Evolutionary conservation across 2,888 invertebrate genomes (phyloP), one percentile per base, ranked within the genome.

Genomic region (Andrena hattorfiana): DNA sequence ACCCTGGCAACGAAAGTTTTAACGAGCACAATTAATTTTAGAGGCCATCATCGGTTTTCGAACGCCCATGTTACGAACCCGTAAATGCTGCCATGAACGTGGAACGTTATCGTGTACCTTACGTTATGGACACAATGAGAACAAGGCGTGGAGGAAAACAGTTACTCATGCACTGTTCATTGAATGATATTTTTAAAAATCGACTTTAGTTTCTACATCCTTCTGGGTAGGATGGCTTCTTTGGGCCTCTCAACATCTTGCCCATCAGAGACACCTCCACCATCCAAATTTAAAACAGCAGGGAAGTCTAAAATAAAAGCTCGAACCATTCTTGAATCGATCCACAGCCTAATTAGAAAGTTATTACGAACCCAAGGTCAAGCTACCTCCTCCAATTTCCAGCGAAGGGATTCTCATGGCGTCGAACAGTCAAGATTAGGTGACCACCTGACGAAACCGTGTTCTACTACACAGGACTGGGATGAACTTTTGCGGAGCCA

Each of bases 1-100:
- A 13, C 10, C 26, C 56, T 1, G 10, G 23, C 26, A 26, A 56
- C 56, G 23, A 10, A 56, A 56, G 23, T 56, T 56, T 56, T 56
- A 56, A 56, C 23, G 56, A 56, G 56, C 26, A 26, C 23, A 56
- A 56, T 56, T 23, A 56, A 56, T 56, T 56, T 56, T 26, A 23
- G 56, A 56, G 10, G 56, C 23, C 23, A 56, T 56, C 56, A 26
- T 23, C 56, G 23, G 26, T 56, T 56, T 56, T 56, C 23, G 23
- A 26, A 56, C 10, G 23, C 10, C 56, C 56, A 10, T 13, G 20
- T 26, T 23, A 10, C 56, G 56, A 54, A 20, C 20, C 54, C 56
- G 56, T 56, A 56, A 56, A 23, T 56, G 23, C 23, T 56, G 20
- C 56, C 23, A 23, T 56, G 51, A 51, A 20, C 23, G 23, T 4